Evolutionary conservation across 1,140 invertebrate genomes (phyloP).

Genomic region (Papilio polytes): DNA sequence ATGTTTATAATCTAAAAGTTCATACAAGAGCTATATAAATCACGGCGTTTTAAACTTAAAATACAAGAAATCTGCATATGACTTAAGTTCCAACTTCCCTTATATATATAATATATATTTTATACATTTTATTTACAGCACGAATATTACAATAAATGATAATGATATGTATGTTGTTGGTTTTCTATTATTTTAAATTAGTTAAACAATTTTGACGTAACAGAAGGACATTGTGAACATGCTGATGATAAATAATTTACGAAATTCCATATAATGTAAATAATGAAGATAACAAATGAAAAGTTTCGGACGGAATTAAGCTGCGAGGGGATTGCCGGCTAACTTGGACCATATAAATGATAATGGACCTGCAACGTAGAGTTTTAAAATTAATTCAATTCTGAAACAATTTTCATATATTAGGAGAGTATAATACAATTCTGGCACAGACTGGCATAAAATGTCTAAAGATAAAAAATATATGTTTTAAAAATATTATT

Average conservation of each 20-base stretch:
- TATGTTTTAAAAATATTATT: neutral
- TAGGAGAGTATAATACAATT: neutral
- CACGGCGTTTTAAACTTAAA: too few relatives aligned
- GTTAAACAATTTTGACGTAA: too few relatives aligned
- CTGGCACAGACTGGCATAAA: neutral
- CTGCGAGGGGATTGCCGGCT: neutral
- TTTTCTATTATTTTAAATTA: too few relatives aligned
- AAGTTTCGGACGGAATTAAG: conserved; percentile 21
- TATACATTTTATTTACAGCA: too few relatives aligned
- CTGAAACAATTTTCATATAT: conserved; percentile 3
- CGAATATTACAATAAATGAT: too few relatives aligned
- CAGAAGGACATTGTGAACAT: too few relatives aligned
- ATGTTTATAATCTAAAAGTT: too few relatives aligned
- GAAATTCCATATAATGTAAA: neutral
- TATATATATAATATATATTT: too few relatives aligned
- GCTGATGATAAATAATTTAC: neutral
- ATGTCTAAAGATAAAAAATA: neutral
- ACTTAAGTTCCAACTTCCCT: too few relatives aligned
- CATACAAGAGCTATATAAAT: too few relatives aligned
- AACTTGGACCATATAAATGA: conserved; percentile 35
- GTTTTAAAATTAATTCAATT: conserved; percentile 31
- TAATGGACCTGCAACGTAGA: conserved; percentile 11
- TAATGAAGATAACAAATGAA: conserved; percentile 28
- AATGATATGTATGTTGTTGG: too few relatives aligned
- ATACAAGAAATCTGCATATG: too few relatives aligned